Conservation (phyloP, 2,113 vertebrate species). For the Syrmaticus mikado region DNA sequence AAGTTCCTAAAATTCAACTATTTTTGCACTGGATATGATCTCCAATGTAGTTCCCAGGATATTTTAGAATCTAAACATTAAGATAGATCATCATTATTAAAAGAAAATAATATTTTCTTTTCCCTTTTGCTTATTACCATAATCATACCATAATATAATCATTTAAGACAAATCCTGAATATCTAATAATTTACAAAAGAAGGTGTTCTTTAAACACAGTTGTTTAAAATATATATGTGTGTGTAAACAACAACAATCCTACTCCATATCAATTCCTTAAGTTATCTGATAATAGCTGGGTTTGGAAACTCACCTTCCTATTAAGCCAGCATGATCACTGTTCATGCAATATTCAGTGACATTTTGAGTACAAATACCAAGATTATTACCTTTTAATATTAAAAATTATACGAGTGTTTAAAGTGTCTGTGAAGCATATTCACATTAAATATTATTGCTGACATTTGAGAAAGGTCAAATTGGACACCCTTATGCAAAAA, state of each 20-base stretch:
- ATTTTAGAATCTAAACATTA: not conserved
- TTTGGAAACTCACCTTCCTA: slow-evolving; percentile 68
- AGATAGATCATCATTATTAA: not conserved
- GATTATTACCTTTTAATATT: slow-evolving; percentile 84
- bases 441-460: slow-evolving; percentile 84
- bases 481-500: slow-evolving; percentile 69
- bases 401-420: slow-evolving; percentile 82
- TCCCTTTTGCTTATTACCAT: not conserved
- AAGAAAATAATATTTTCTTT: not conserved
- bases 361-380: slow-evolving; percentile 85
- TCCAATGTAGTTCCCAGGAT: not conserved
- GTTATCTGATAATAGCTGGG: slow-evolving; percentile 22
- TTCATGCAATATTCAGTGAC: slow-evolving; percentile 80
- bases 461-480: slow-evolving; percentile 84
- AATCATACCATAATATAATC: not conserved
- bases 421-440: slow-evolving; percentile 80
- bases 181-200: not conserved
- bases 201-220: not conserved
- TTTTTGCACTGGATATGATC: not conserved
- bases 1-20: not conserved
- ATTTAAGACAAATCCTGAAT: not conserved
- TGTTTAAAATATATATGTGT: not conserved
- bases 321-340: slow-evolving; percentile 64
- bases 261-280: slow-evolving; percentile 51
- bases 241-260: not conserved